A percentile compares a stretch with the other conserved stretches of the same genome.
Evolutionary conservation across 2,113 vertebrate genomes (phyloP).

Genomic region (Rhinichthys klamathensis): DNA sequence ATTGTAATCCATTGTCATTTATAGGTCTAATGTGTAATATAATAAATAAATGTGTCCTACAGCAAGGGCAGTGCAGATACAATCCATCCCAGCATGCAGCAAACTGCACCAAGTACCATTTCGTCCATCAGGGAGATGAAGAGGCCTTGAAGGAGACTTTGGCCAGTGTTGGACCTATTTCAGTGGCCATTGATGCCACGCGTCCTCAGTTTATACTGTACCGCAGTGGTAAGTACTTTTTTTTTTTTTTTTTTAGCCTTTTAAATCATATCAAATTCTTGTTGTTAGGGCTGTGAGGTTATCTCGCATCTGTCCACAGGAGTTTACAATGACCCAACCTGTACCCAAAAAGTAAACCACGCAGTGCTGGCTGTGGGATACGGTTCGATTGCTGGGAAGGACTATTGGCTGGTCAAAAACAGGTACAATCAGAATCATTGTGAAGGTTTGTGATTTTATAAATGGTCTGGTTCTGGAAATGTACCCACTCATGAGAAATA

Average conservation of each 20-base stretch:
- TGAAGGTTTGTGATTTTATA: background rate
- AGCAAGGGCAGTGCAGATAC: constrained; percentile 82
- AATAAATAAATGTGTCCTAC: constrained; percentile 11
- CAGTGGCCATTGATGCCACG: constrained; percentile 85
- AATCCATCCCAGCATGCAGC: constrained; percentile 73
- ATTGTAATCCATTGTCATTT: background rate
- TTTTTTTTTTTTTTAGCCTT: background rate
- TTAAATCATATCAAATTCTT: background rate
- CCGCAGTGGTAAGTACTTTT: constrained; percentile 56
- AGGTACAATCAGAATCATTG: constrained; percentile 76
- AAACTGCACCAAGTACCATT: constrained; percentile 79
- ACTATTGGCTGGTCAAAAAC: constrained; percentile 96
- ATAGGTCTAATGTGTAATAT: background rate
- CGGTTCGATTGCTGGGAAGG: constrained; percentile 77
- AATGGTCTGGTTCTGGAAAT: background rate
- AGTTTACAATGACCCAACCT: constrained; percentile 82
- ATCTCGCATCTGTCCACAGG: constrained; percentile 70
- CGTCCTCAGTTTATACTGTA: constrained; percentile 79
- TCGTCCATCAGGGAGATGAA: constrained; percentile 72
- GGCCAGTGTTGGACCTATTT: constrained; percentile 84
- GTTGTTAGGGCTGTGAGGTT: background rate
- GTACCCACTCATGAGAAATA: background rate
- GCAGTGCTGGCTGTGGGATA: constrained; percentile 85
- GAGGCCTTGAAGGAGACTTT: constrained; percentile 73
- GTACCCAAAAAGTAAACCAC: constrained; percentile 80